Base-by-base conservation (phyloP, 2,797 vertebrate species). In the Notolepis coatsorum region DNA sequence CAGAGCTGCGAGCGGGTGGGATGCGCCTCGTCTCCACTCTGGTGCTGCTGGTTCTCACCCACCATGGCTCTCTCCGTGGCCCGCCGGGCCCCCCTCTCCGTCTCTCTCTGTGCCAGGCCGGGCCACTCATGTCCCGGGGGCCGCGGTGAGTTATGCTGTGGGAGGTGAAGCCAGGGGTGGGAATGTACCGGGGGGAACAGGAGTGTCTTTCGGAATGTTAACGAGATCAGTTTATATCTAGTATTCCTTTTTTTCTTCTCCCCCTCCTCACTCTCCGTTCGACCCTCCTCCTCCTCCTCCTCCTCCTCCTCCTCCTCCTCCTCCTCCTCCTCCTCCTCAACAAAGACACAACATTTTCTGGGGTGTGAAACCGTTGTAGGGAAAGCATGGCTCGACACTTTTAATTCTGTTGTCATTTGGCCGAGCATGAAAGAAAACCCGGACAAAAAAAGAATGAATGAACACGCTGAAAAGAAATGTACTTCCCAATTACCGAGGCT, bases 121-220 rank as follows among this genome's bases (percentile, higher is more conserved):
- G 73, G 79, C 54, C 71, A 67, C 68, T 71, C 41, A 41, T 48
- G 75, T 47, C 68, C 54, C 3, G 63, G 65, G 61, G 65, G 61
- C 63, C 63, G 81, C 67, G 77, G 48, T 71, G 58, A 76, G 72
- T 66, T 72, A 59, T 66, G 70, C 48, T 63, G 81, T 68, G 65
- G 73, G 79, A 75, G 76, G 75, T 61, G 71, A 77, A 28, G 17
- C 4, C 27, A 41, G 24, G 2, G 45, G 45, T 13, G 41, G 72
- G 42, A 30, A 37, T 25, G 10, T 2, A 3, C n/a, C 20, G 24
- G 24, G 3, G 51, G n/a, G 20, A 18, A 9, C n/a, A 3, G 18
- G 37, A 68, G 61, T 70, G 84, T 90, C 81, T 92, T 81, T 84
- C 81, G 89, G 91, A 92, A 93, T 93, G 90, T 92, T 92, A 92